Evolutionary conservation across 2,888 invertebrate species (phyloP).

Genomic region (Phorcus lineatus): DNA sequence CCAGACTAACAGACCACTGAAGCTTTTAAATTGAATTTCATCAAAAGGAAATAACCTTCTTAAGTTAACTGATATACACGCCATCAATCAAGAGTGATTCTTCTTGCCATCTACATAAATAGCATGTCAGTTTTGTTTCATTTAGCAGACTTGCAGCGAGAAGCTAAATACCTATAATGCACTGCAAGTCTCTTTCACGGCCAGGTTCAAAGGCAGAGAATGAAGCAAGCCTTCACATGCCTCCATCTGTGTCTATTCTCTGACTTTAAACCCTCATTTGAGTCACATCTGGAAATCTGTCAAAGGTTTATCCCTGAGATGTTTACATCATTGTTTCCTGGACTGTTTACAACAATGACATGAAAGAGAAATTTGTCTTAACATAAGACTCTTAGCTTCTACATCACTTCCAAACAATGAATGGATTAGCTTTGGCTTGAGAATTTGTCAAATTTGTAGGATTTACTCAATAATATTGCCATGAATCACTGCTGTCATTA

Average conservation of each 20-base stretch:
- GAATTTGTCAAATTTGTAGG: not conserved
- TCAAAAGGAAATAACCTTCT: no score
- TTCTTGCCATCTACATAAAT: not conserved
- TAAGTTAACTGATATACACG: no score
- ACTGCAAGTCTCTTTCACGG: no score
- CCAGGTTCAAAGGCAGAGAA: no score
- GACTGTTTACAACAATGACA: not conserved
- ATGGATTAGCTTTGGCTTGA: not conserved
- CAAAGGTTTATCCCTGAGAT: not conserved
- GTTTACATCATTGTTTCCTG: not conserved
- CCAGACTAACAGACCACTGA: no score
- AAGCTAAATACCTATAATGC: no score
- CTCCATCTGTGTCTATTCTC: no score
- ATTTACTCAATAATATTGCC: not conserved
- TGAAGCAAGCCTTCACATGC: no score
- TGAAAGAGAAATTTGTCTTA: not conserved
- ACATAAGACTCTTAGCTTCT: not conserved
- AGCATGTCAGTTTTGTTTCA: not conserved
- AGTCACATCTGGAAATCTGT: slow-evolving; percentile 1
- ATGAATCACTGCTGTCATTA: not conserved
- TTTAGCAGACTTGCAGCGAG: not conserved
- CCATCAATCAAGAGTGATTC: no score
- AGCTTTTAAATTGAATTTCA: no score
- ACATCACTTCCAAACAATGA: not conserved
- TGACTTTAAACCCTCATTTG: not conserved